Evolutionary conservation across 2,797 vertebrate species (phyloP), one percentile per base, ranked within the genome.

Genomic region (Cichlasoma orientale): DNA sequence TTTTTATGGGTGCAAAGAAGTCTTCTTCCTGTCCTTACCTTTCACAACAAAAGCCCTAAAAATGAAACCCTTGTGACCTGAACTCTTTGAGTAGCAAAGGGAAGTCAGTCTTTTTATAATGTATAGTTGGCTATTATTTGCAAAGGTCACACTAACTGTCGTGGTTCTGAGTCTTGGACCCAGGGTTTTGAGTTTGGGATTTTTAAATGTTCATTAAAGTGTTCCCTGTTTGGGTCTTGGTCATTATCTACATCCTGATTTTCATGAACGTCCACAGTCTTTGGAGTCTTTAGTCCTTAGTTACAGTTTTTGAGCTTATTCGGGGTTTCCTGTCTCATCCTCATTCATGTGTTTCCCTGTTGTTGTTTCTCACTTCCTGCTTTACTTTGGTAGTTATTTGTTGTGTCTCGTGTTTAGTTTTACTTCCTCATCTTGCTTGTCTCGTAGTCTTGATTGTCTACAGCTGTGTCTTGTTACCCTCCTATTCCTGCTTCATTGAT

Each of bases 211-310:
- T 36, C 36, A 59, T 36, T 59, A 58, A 0, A 58, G 29, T 58
- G 56, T 0, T 58, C 19, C 10, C 29, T 33, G 56, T 58, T 58
- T 4, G 3, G 56, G 0, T 58, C 56, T 33, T 33, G 19, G 18
- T 12, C n/a, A n/a, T 33, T 58, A 5, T 0, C 29, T 33, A 29
- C 56, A 58, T 58, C 0, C 31, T 1, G 18, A 58, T 1, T 58
- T 58, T n/a, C 11, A 58, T 58, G 3, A n/a, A 57, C 0, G 2
- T 36, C 33, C 31, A 7, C 31, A 33, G 31, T 33, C 31, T 33
- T 33, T 33, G 5, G 31, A 33, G 31, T 33, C 31, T 33, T 33
- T 57, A 10, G 55, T 56, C 14, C 16, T 31, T 19, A 57, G 31
- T 57, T 57, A 57, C 56, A 19, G 56, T 57, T 31, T 56, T 25